Evolutionary conservation across 2,113 vertebrate genomes (phyloP), one percentile per base, ranked within the genome.

Genomic region (Neodontobutis hainanensis): DNA sequence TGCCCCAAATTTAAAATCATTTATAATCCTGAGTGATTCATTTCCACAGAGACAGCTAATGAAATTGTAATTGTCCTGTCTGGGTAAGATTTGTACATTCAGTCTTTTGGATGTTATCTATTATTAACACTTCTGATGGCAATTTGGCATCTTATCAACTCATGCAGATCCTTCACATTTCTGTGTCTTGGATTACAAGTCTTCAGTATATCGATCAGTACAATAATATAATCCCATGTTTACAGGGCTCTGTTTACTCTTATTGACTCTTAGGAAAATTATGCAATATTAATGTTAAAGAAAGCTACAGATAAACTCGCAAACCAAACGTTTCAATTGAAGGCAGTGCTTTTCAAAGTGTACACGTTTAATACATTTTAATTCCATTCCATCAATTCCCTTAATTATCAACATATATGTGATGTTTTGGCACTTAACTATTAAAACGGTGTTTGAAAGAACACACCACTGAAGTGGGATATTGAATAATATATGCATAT

Each of bases 81-180:
- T 70, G 77, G 56, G 68, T 76, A 81, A 53, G 16, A 55, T 70
- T 84, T 67, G 45, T 74, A 58, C 60, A 51, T 70, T 74, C 52
- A 58, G 61, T 57, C 63, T 79, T 68, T 84, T 80, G 80, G 80
- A 85, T 85, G 80, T 76, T 68, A 80, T 89, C 65, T 80, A 78
- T 85, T 83, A 81, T 88, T 83, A 78, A 87, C 55, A 63, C 62
- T 55, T 77, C 70, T 81, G 43, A 57, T 57, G 65, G 80, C 59
- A 11, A 8, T 78, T 83, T 83, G 77, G 79, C 61, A 61, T 45
- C 56, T 65, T 69, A 69, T 79, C 79, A 66, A 43, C 10, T 70
- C 79, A 61, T 59, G 63, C 80, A 74, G 74, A 83, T 77, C 73
- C 42, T 55, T 47, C 50, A 56, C 36, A 59, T 56, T 65, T 70